Percentiles rank a stretch among this genome's conserved stretches.
These are phyloP conservation scores for Megalops cyprinoides DNA, from an alignment of 2,797 vertebrate species.

Conservation along the genomic window DNA sequence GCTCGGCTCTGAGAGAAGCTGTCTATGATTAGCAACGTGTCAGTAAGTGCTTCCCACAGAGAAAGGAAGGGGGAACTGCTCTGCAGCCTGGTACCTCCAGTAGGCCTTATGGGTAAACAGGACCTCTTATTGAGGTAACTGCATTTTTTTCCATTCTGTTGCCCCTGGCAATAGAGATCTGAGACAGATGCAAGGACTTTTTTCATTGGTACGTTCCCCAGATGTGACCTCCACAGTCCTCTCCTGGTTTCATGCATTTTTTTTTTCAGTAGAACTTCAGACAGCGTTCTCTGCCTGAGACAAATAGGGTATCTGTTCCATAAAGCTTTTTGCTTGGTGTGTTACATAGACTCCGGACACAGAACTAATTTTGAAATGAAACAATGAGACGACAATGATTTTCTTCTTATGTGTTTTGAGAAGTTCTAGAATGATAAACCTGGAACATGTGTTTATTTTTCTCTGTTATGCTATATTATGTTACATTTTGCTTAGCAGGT, in stretches of 20 bases:
- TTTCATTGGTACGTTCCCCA: slow-evolving; percentile 41
- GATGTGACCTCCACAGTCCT: slow-evolving; percentile 25
- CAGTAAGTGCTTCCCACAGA: slow-evolving; percentile 17
- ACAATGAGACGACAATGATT: slow-evolving; percentile 1
- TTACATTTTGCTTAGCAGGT: no score
- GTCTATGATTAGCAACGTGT: slow-evolving; percentile 19
- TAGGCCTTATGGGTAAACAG: slow-evolving; percentile 52
- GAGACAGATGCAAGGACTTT: slow-evolving; percentile 49
- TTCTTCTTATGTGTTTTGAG: background rate
- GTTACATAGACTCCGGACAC: background rate
- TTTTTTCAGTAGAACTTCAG: background rate
- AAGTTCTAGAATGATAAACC: background rate
- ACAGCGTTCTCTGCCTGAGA: slow-evolving; percentile 8
- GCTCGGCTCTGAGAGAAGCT: background rate
- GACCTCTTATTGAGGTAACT: slow-evolving; percentile 48
- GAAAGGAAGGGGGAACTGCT: background rate
- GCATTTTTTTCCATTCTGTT: slow-evolving; percentile 40
- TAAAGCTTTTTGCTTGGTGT: background rate
- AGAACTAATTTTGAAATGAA: background rate
- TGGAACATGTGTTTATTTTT: background rate
- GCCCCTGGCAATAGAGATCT: slow-evolving; percentile 48
- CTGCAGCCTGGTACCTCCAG: background rate
- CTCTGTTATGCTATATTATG: no score
- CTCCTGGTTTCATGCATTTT: slow-evolving; percentile 13
- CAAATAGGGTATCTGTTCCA: slow-evolving; percentile 12